These are phyloP conservation scores for Eremophila alpestris DNA, from an alignment of 2,797 vertebrate genomes.

Conservation along the genomic window DNA sequence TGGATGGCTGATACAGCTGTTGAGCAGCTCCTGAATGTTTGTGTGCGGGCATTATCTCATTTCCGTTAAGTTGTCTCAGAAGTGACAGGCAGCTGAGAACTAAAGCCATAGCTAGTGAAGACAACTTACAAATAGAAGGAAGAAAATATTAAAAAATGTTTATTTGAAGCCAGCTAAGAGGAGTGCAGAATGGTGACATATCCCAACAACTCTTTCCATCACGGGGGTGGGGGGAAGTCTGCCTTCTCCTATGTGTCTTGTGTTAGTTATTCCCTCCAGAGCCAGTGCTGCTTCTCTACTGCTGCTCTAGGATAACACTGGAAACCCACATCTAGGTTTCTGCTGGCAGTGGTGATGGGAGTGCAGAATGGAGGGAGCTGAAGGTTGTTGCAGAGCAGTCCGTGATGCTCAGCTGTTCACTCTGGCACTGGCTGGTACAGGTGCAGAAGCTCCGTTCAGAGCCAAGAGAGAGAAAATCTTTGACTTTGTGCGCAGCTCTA, in stretches of 20 bases:
- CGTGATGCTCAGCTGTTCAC: not conserved
- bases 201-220: not conserved
- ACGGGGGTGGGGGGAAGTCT: fast-evolving
- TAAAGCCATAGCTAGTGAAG: not conserved
- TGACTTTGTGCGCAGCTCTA: not conserved
- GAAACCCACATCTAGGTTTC: not conserved
- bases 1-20: not conserved
- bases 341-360: not conserved
- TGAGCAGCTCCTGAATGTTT: not conserved
- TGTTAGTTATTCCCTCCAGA: not conserved
- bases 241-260: not conserved
- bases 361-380: not conserved
- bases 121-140: not conserved
- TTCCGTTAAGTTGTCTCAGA: not conserved
- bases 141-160: not conserved
- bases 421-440: not conserved
- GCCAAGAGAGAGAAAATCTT: not conserved
- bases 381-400: not conserved
- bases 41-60: not conserved
- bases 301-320: not conserved
- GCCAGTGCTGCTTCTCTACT: not conserved
- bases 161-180: not conserved
- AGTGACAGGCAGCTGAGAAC: not conserved
- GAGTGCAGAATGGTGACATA: not conserved
- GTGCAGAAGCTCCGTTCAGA: not conserved